Percentiles rank a stretch among this genome's conserved stretches.
Conservation (phyloP, 1,140 invertebrate genomes). For the Spodoptera frugiperda region DNA sequence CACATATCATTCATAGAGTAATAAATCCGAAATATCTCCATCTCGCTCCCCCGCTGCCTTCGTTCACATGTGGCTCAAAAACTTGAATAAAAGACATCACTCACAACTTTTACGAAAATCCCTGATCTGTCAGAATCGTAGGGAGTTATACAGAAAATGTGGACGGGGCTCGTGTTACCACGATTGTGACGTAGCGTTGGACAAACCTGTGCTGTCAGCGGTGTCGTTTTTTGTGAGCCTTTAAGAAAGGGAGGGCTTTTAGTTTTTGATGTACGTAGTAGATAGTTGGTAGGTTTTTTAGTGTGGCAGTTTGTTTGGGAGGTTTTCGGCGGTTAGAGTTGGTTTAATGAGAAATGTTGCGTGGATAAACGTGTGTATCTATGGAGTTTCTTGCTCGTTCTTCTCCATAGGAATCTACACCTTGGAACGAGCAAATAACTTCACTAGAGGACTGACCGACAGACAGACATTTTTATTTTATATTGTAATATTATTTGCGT, state of each 20-base stretch:
- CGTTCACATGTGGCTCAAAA: slow-evolving; percentile 39
- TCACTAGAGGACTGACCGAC: too few relatives aligned
- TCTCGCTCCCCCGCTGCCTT: slow-evolving; percentile 3
- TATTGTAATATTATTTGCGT: too few relatives aligned
- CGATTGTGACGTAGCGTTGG: slow-evolving; percentile 6
- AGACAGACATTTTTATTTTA: too few relatives aligned
- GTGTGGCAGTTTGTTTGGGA: too few relatives aligned
- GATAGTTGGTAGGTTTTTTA: too few relatives aligned
- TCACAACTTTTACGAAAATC: slow-evolving; percentile 73
- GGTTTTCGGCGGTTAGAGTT: too few relatives aligned
- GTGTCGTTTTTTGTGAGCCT: not conserved
- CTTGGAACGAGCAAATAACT: too few relatives aligned
- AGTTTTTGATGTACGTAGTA: slow-evolving; percentile 2
- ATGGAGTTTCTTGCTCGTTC: too few relatives aligned
- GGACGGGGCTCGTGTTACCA: slow-evolving; percentile 12
- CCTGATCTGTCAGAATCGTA: slow-evolving; percentile 74
- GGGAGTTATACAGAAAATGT: slow-evolving; percentile 28
- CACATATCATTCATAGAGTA: too few relatives aligned
- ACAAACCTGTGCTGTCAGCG: slow-evolving; percentile 14
- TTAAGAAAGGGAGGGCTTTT: not conserved
- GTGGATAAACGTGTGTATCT: too few relatives aligned
- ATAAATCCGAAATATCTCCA: not conserved
- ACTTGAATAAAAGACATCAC: slow-evolving; percentile 64
- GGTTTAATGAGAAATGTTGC: too few relatives aligned
- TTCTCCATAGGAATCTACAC: too few relatives aligned